Percentiles rank a stretch among this genome's conserved stretches.
Evolutionary conservation across 2,797 vertebrate genomes (phyloP).

Genomic region (Argyrosomus regius): DNA sequence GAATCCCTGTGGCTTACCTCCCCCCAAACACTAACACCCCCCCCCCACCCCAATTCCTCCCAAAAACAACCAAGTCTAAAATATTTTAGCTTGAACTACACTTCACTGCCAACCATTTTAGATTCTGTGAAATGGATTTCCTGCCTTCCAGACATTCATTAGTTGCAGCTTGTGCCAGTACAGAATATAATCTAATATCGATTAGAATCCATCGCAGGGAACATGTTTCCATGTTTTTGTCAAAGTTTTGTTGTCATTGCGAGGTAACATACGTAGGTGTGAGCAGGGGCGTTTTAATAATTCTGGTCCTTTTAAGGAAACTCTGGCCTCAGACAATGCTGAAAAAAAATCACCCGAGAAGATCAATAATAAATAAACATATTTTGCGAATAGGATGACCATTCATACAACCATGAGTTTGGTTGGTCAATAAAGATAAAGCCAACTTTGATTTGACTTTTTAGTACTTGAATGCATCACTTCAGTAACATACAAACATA

Average conservation of each 20-base stretch:
- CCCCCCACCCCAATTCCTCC: neutral
- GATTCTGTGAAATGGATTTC: slow-evolving; percentile 4
- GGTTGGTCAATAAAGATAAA: neutral
- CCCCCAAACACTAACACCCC: too few relatives aligned
- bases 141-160: neutral
- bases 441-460: neutral
- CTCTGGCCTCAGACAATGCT: slow-evolving; percentile 6
- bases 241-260: slow-evolving; percentile 1
- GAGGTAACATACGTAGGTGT: neutral
- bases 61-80: neutral
- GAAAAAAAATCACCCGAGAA: neutral
- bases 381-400: neutral
- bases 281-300: slow-evolving; percentile 4
- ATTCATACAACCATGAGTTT: too few relatives aligned
- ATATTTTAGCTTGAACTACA: neutral
- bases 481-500: neutral
- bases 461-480: neutral
- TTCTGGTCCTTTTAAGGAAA: slow-evolving; percentile 10
- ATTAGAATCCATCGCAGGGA: neutral
- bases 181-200: neutral
- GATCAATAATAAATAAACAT: neutral
- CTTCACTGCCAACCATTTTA: neutral
- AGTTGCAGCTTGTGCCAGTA: neutral
- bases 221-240: slow-evolving; percentile 20
- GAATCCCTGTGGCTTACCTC: slow-evolving; percentile 11